Evolutionary conservation across 2,797 vertebrate genomes (phyloP).

Genomic region (Fistularia commersonii): DNA sequence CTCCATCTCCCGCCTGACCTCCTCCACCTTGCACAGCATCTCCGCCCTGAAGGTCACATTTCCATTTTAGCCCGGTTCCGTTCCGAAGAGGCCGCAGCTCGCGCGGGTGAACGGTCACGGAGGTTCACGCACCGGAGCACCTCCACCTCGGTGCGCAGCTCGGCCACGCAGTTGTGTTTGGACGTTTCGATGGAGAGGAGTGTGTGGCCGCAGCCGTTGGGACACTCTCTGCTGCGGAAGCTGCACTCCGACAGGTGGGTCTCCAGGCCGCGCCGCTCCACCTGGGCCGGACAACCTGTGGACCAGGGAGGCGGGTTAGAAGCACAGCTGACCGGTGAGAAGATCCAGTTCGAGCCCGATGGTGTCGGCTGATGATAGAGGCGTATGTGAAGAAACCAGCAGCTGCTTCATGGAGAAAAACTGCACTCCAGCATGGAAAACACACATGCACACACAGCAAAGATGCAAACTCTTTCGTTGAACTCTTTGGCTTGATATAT

Average conservation of each 20-base stretch:
- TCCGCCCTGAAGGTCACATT: slow-evolving; percentile 73
- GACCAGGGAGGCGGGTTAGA: background rate
- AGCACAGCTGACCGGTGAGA: background rate
- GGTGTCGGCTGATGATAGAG: no score
- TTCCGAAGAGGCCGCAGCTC: background rate
- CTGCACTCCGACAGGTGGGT: slow-evolving; percentile 83
- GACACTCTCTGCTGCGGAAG: slow-evolving; percentile 80
- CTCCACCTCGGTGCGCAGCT: slow-evolving; percentile 84
- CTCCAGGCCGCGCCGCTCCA: slow-evolving; percentile 79
- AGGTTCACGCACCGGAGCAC: slow-evolving; percentile 74
- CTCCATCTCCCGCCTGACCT: slow-evolving; percentile 88
- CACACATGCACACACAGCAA: no score
- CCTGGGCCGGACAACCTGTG: slow-evolving; percentile 80
- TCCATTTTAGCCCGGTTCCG: no score
- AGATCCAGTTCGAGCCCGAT: no score
- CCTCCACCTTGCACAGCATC: slow-evolving; percentile 86
- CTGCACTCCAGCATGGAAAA: no score
- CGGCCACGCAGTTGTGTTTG: slow-evolving; percentile 85
- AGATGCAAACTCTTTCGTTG: no score
- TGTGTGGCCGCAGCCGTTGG: slow-evolving; percentile 81
- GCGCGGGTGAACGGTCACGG: background rate
- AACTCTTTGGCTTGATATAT: no score
- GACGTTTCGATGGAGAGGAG: slow-evolving; percentile 75
- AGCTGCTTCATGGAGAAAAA: no score
- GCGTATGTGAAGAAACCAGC: no score